Percentiles rank a stretch among this genome's conserved stretches.
Evolutionary conservation across 2,888 invertebrate genomes (phyloP).

Genomic region (Spisula solida): DNA sequence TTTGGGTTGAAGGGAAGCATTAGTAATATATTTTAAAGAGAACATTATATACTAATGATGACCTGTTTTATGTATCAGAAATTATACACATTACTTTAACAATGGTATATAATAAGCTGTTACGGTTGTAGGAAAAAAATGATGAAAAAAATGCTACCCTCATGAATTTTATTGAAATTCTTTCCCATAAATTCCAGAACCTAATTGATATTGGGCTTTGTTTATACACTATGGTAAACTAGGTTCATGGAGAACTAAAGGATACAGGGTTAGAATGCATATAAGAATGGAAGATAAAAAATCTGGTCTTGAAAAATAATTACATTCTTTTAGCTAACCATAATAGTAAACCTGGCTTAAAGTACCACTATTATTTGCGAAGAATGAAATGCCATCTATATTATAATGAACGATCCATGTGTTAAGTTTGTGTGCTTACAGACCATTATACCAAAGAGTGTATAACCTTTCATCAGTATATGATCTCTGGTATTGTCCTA

Average conservation of each 20-base stretch:
- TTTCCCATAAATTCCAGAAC: background rate
- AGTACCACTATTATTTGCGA: background rate
- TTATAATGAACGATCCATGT: conserved; percentile 10
- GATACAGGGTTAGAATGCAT: background rate
- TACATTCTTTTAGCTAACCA: background rate
- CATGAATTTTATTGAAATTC: conserved; percentile 28
- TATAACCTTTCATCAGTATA: background rate
- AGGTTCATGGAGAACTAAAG: background rate
- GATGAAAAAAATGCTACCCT: conserved; percentile 9
- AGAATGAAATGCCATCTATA: background rate
- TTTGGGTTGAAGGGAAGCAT: background rate
- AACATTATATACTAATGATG: background rate
- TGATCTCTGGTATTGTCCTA: background rate
- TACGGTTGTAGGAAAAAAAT: background rate
- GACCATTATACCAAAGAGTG: background rate
- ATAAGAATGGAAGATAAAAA: background rate
- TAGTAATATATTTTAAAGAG: background rate
- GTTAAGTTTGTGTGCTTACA: background rate
- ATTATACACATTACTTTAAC: background rate
- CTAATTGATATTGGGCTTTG: conserved; percentile 7
- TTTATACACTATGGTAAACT: background rate
- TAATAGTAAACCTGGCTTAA: background rate
- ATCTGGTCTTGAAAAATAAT: conserved; percentile 17
- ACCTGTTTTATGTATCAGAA: conserved; percentile 1
- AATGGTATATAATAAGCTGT: background rate